Evolutionary conservation across 2,888 invertebrate genomes (phyloP), one percentile per base, ranked within the genome.

Genomic region (Cosmia pyralina): DNA sequence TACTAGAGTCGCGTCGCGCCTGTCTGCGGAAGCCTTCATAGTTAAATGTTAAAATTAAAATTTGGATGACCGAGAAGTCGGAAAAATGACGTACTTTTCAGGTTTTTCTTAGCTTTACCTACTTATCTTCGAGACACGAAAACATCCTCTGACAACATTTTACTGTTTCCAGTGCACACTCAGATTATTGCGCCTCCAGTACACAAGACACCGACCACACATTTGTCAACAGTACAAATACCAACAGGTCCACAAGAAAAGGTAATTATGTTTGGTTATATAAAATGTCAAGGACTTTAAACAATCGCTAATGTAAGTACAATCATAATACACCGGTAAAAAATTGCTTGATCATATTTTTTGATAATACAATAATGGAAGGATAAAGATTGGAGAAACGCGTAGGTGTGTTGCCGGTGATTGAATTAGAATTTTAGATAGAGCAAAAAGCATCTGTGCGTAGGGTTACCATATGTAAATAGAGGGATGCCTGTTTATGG

Each of bases 191-290:
- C 72, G 92, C 92, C 4, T 90, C 93, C 1, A 93, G 91, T 71
- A 94, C 96, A 4, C 95, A 95, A 84, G 93, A 93, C 19, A 96
- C 96, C 0, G 95, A 95, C 53, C 89, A 95, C 79, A 95, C 96
- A 11, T 93, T 93, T 79, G 78, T 96, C 41, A 95, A 94, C 70
- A 92, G 94, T 3, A 93, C 89, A n/a, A 94, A 94, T 73, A 94
- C 94, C 0, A 94, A 91, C 69, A 89, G 91, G 87, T 94, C 95
- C 50, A 89, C 82, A 34, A 90, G 95, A 85, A 94, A 95, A 93
- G 94, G 96, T 95, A 91, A 87, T 53, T 58, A 52, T 6, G 8
- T 50, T 80, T 53, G 46, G 10, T 22, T 48, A 44, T 69, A 41
- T 65, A 15, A n/a, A 75, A 77, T 50, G 11, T 69, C 50, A 63